Conservation (phyloP, 2,113 vertebrate species). For the Larimichthys crocea region DNA sequence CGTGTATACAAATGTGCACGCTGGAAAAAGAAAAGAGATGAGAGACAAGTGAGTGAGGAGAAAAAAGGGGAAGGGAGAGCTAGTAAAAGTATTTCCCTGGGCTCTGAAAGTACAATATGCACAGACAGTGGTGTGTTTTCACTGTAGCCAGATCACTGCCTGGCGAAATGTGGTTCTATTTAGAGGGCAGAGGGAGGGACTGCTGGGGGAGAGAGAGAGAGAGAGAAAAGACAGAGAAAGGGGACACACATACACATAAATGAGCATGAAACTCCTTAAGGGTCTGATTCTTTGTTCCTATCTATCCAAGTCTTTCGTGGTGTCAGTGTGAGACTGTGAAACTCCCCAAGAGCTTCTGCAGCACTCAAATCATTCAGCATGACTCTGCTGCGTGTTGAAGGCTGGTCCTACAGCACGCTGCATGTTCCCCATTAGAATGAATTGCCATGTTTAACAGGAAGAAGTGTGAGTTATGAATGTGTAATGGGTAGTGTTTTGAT, state of each 20-base stretch:
- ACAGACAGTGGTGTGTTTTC: constrained; percentile 70
- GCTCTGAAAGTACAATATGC: constrained; percentile 59
- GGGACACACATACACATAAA: constrained; percentile 26
- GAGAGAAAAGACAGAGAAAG: constrained; percentile 15
- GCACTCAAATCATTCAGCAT: constrained; percentile 48
- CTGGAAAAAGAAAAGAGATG: constrained; percentile 20
- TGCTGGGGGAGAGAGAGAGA: constrained; percentile 22
- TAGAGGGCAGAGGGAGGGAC: constrained; percentile 60
- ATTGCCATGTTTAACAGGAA: constrained; percentile 8
- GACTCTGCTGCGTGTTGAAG: constrained; percentile 37
- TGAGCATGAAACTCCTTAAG: constrained; percentile 22
- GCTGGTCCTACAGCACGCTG: constrained; percentile 27
- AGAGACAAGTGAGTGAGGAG: constrained; percentile 36
- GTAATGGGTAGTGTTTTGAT: background rate
- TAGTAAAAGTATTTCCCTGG: constrained; percentile 66
- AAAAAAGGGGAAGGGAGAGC: constrained; percentile 13
- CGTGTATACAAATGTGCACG: constrained; percentile 35
- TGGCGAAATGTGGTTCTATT: constrained; percentile 81
- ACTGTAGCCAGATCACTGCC: constrained; percentile 59
- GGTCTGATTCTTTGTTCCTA: constrained; percentile 54
- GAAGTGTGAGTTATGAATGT: background rate
- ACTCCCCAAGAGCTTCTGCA: constrained; percentile 40
- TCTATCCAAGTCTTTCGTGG: constrained; percentile 27
- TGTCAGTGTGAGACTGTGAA: constrained; percentile 50
- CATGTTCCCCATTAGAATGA: constrained; percentile 33